These are phyloP conservation scores for Drosophila kohkoa DNA, from an alignment of 1,140 invertebrate genomes.

Conservation along the genomic window DNA sequence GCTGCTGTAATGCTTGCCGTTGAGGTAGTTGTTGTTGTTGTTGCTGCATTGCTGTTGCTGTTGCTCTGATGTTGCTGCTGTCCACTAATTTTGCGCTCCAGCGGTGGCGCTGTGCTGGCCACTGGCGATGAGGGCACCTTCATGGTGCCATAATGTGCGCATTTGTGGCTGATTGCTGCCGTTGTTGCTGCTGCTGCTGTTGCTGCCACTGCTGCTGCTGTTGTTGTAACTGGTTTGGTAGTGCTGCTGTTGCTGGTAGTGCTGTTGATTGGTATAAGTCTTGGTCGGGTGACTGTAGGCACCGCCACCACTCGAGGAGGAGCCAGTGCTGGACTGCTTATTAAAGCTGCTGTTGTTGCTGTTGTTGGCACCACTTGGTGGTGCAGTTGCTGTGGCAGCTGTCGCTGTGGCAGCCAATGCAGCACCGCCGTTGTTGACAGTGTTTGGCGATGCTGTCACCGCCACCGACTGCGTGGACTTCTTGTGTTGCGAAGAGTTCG, in stretches of 20 bases:
- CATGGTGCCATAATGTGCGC: slow-evolving; percentile 79
- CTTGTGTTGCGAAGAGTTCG: slow-evolving; percentile 78
- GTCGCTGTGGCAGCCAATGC: slow-evolving; percentile 13
- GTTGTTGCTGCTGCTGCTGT: slow-evolving; percentile 42
- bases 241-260: slow-evolving; percentile 67
- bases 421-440: slow-evolving; percentile 60
- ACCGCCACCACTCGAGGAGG: slow-evolving; percentile 15
- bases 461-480: slow-evolving; percentile 82
- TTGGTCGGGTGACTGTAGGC: slow-evolving; percentile 52
- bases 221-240: slow-evolving; percentile 40
- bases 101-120: slow-evolving; percentile 60
- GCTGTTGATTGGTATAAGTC: slow-evolving; percentile 63
- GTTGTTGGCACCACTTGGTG: not conserved
- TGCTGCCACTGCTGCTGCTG: slow-evolving; percentile 55
- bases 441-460: slow-evolving; percentile 79
- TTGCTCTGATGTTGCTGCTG: slow-evolving; percentile 25
- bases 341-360: slow-evolving; percentile 8
- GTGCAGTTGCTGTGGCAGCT: slow-evolving; percentile 13
- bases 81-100: slow-evolving; percentile 69
- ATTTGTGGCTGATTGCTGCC: slow-evolving; percentile 65
- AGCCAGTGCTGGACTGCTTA: slow-evolving; percentile 14
- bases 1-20: slow-evolving; percentile 78
- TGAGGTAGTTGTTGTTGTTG: slow-evolving; percentile 73
- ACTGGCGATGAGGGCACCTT: slow-evolving; percentile 80
- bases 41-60: slow-evolving; percentile 25